phyloP scores from a whole-genome alignment of 1,140 invertebrate species.

The Akabosia matsudoensis region DNA sequence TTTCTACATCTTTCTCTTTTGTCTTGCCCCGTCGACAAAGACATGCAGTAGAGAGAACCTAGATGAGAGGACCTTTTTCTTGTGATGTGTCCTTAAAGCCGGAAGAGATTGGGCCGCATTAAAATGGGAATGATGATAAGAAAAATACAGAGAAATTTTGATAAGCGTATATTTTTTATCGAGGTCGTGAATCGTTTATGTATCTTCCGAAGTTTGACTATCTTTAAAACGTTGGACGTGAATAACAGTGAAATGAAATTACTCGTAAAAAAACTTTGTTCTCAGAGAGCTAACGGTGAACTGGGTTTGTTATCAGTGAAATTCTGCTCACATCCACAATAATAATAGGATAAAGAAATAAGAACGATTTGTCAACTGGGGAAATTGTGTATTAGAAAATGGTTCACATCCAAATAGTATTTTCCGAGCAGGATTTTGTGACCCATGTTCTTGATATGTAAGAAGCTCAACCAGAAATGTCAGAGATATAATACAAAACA shows the following conservation, averaged over 20 bases:
- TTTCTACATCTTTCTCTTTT: not conserved
- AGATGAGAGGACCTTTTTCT: not conserved
- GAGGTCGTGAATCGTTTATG: not conserved
- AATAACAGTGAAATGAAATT: conserved; percentile 4
- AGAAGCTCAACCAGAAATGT: too few species aligned
- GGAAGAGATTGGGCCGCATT: not conserved
- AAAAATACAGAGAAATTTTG: not conserved
- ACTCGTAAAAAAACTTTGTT: not conserved
- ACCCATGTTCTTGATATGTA: too few species aligned
- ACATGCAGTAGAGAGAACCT: not conserved
- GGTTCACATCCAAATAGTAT: too few species aligned
- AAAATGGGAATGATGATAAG: not conserved
- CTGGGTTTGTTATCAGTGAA: too few species aligned
- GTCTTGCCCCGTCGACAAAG: too few species aligned
- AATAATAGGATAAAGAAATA: too few species aligned
- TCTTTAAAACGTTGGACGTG: not conserved
- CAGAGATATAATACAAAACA: too few species aligned
- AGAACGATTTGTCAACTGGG: too few species aligned
- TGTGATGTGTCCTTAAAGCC: not conserved
- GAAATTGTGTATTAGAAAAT: too few species aligned
- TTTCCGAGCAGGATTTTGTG: too few species aligned
- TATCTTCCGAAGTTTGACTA: not conserved
- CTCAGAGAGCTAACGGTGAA: too few species aligned
- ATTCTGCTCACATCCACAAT: too few species aligned
- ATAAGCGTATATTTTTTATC: not conserved